A percentile compares a stretch with the other conserved stretches of the same genome.
These are phyloP conservation scores for Xylocopa sonorina DNA, from an alignment of 1,140 invertebrate genomes.

Conservation along the genomic window DNA sequence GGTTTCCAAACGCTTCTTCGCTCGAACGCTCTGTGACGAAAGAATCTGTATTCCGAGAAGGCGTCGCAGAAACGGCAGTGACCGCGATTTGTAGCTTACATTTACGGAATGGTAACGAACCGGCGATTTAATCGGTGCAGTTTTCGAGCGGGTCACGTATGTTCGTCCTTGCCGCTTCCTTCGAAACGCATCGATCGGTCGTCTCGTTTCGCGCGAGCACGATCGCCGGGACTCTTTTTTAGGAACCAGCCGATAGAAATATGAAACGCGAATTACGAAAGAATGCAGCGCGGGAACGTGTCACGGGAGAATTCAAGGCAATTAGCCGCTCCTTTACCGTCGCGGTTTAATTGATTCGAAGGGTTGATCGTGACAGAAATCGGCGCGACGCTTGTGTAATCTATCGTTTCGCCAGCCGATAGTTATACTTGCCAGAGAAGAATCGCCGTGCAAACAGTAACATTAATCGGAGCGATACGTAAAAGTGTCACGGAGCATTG, in stretches of 20 bases:
- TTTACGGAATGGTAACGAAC: constrained; percentile 28
- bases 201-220: background rate
- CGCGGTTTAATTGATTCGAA: constrained; percentile 23
- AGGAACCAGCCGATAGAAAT: background rate
- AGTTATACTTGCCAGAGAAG: background rate
- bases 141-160: constrained; percentile 29
- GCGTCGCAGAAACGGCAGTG: constrained; percentile 7
- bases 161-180: background rate
- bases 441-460: background rate
- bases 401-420: background rate
- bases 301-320: background rate
- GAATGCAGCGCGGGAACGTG: background rate
- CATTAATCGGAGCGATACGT: constrained; percentile 18
- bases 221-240: background rate
- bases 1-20: background rate
- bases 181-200: background rate
- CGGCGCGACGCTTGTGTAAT: background rate
- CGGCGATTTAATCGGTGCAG: constrained; percentile 35
- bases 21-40: background rate
- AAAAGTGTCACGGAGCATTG: background rate
- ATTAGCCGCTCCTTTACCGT: constrained; percentile 7
- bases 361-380: constrained; percentile 28
- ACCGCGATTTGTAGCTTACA: constrained; percentile 14
- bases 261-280: background rate
- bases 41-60: constrained; percentile 18